Evolutionary conservation across 2,797 vertebrate species (phyloP).

Genomic region (Bradypus variegatus): DNA sequence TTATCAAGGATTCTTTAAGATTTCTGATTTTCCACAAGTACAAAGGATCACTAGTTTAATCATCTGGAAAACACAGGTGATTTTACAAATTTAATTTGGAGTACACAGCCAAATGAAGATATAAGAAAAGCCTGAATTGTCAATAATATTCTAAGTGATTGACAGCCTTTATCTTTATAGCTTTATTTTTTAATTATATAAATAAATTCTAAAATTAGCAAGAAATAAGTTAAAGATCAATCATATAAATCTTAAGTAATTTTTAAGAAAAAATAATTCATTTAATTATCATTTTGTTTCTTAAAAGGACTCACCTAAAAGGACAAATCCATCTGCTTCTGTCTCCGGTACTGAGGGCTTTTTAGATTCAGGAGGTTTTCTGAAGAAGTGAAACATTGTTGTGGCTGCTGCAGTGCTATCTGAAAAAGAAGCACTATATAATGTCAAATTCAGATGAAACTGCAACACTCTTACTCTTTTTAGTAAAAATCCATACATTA

Average conservation of each 20-base stretch:
- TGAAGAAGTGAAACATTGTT: constrained; percentile 87
- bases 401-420: background rate
- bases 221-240: background rate
- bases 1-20: background rate
- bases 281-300: constrained; percentile 14
- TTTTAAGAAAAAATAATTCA: constrained; percentile 4
- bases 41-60: background rate
- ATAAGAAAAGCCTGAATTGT: background rate
- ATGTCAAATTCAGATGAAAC: background rate
- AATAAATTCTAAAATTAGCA: background rate
- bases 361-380: constrained; percentile 81
- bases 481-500: background rate
- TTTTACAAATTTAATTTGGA: constrained; percentile 13
- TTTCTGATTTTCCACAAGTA: background rate
- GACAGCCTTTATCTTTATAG: background rate
- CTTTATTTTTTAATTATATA: background rate
- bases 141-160: constrained; percentile 3
- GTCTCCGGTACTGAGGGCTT: constrained; percentile 80
- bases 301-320: constrained; percentile 82
- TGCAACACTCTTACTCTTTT: background rate
- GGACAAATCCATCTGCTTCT: constrained; percentile 90
- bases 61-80: background rate
- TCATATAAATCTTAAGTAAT: background rate
- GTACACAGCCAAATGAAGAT: background rate
- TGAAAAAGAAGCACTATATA: constrained; percentile 52